phyloP scores from a whole-genome alignment of 2,797 vertebrate species.

The Leptatherina wallacei region DNA sequence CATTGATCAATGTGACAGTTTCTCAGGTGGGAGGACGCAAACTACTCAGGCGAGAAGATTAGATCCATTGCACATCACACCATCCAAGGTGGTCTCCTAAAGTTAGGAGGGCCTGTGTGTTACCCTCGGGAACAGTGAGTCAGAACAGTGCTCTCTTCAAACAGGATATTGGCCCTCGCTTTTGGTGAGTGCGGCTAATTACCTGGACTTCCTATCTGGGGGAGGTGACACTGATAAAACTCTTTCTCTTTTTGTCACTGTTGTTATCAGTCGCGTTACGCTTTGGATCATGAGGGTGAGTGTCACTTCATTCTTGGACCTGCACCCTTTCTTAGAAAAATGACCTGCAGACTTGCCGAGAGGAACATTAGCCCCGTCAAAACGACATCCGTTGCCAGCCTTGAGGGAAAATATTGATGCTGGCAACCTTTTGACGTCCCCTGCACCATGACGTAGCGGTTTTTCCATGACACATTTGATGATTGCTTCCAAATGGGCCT shows the following conservation, averaged over 20 bases:
- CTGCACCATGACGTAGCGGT: conserved; percentile 78
- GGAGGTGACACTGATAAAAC: conserved; percentile 80
- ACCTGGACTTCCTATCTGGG: conserved; percentile 82
- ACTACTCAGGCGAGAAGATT: conserved; percentile 61
- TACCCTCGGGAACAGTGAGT: conserved; percentile 76
- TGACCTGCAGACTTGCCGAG: conserved; percentile 42
- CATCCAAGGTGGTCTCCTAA: conserved; percentile 62
- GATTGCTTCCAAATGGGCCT: conserved; percentile 87
- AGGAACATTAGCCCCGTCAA: conserved; percentile 60
- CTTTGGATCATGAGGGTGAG: conserved; percentile 32
- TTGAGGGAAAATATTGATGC: conserved; percentile 84
- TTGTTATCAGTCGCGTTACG: conserved; percentile 36
- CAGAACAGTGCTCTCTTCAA: conserved; percentile 81
- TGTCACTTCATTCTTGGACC: conserved; percentile 19
- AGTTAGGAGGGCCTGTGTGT: conserved; percentile 36
- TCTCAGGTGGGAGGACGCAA: conserved; percentile 66
- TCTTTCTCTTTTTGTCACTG: conserved; percentile 67
- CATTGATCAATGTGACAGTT: conserved; percentile 58
- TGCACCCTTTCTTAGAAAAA: conserved; percentile 31
- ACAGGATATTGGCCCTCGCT: conserved; percentile 78
- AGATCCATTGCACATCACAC: conserved; percentile 55
- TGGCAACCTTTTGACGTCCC: conserved; percentile 75
- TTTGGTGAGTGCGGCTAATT: conserved; percentile 76
- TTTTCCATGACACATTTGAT: conserved; percentile 87
- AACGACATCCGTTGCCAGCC: conserved; percentile 69